phyloP scores from a whole-genome alignment of 2,797 vertebrate species.

The Bradypus variegatus region DNA sequence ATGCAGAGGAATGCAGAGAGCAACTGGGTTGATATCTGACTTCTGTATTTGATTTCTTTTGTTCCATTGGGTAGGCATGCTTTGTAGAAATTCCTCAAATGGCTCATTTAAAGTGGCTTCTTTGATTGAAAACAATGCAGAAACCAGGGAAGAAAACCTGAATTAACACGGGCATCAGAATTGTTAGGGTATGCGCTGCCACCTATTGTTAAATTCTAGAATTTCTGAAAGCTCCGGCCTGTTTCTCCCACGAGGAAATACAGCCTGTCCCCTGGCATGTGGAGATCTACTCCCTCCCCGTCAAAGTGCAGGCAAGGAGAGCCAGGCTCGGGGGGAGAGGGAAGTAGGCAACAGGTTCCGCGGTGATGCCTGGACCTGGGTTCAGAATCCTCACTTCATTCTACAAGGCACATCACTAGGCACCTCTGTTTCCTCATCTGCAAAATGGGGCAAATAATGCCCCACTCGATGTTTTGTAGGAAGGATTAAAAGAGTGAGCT shows the following conservation, averaged over 20 bases:
- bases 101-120: not conserved
- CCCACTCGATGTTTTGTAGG: not conserved
- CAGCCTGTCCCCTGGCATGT: no score
- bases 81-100: not conserved
- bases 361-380: not conserved
- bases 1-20: not conserved
- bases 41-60: not conserved
- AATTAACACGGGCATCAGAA: not conserved
- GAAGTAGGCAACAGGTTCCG: not conserved
- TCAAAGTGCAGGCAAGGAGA: not conserved
- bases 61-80: not conserved
- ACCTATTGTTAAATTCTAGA: slow-evolving; percentile 52
- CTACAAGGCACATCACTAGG: not conserved
- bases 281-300: no score
- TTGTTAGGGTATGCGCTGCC: slow-evolving; percentile 51
- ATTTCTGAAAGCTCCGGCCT: not conserved
- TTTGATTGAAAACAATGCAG: not conserved
- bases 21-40: not conserved
- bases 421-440: not conserved
- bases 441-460: not conserved
- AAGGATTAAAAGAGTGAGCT: not conserved
- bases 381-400: slow-evolving; percentile 2
- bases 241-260: not conserved
- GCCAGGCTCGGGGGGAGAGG: not conserved
- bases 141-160: not conserved